Percentiles rank a stretch among this genome's conserved stretches.
Conservation (phyloP, 2,113 vertebrate genomes). For the Etheostoma cragini region DNA sequence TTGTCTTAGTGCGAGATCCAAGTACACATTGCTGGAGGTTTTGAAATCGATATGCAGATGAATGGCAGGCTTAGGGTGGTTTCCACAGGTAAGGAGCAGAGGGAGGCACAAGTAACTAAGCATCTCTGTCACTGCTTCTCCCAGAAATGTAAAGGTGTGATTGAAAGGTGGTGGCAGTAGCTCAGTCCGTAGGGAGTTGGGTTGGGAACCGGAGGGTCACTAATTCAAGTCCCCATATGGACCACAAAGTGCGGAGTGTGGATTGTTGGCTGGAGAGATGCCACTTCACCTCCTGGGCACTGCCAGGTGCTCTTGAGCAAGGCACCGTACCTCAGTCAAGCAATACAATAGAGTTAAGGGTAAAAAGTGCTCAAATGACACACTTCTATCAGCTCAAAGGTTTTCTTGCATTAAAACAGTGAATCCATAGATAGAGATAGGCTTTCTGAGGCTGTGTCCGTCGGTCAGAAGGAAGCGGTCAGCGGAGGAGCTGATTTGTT, state of each 20-base stretch:
- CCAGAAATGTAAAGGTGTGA: constrained; percentile 65
- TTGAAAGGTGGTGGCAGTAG: too few species aligned
- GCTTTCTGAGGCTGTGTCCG: background rate
- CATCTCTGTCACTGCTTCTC: constrained; percentile 35
- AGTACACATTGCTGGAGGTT: constrained; percentile 50
- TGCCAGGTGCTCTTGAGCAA: too few species aligned
- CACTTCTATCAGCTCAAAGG: background rate
- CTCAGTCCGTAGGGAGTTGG: too few species aligned
- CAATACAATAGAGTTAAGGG: too few species aligned
- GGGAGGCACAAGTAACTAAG: constrained; percentile 56
- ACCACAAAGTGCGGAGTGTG: too few species aligned
- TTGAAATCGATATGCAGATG: constrained; percentile 61
- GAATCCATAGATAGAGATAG: constrained; percentile 6
- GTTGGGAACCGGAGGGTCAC: too few species aligned
- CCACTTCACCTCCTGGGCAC: too few species aligned
- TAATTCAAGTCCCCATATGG: too few species aligned
- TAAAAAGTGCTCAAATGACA: constrained; percentile 14
- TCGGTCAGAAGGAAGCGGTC: background rate
- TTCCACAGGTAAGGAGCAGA: constrained; percentile 54
- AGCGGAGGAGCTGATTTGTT: background rate
- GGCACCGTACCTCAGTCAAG: too few species aligned
- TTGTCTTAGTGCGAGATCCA: constrained; percentile 32
- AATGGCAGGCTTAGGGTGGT: constrained; percentile 46
- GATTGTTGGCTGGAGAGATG: too few species aligned
- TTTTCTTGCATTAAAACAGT: constrained; percentile 23